These are phyloP conservation scores for Mus pahari DNA, from an alignment of 2,113 vertebrate genomes.

Conservation along the genomic window DNA sequence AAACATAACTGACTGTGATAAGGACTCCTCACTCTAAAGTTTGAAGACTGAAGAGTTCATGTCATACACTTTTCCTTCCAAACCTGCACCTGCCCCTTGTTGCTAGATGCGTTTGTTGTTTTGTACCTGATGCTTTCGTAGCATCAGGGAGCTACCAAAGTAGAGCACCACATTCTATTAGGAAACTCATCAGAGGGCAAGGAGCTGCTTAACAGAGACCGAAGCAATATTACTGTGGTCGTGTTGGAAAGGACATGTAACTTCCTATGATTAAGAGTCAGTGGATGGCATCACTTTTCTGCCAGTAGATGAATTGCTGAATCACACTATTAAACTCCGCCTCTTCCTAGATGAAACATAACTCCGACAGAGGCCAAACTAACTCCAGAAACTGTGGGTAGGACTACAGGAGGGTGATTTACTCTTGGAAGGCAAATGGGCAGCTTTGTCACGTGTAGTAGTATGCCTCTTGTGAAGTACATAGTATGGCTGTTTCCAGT, in stretches of 20 bases:
- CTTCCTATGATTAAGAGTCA: background rate
- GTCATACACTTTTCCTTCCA: background rate
- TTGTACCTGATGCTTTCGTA: background rate
- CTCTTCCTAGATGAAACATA: background rate
- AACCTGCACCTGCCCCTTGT: background rate
- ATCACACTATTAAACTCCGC: background rate
- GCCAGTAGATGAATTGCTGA: conserved; percentile 18
- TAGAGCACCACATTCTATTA: background rate
- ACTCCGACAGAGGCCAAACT: background rate
- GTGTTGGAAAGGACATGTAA: background rate
- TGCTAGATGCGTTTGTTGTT: background rate
- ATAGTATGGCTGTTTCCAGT: background rate
- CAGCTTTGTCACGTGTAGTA: conserved; percentile 12
- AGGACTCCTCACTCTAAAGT: background rate
- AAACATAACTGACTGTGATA: background rate
- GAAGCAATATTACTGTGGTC: background rate
- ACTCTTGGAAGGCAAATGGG: background rate
- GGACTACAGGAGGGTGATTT: background rate
- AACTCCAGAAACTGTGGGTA: background rate
- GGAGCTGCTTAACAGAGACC: background rate
- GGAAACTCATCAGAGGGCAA: background rate
- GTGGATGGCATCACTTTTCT: background rate
- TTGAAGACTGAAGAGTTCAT: background rate
- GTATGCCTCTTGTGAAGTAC: background rate
- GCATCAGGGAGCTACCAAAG: background rate